Base-by-base conservation (phyloP, 2,888 invertebrate genomes). In the Ephialtes manifestator region DNA sequence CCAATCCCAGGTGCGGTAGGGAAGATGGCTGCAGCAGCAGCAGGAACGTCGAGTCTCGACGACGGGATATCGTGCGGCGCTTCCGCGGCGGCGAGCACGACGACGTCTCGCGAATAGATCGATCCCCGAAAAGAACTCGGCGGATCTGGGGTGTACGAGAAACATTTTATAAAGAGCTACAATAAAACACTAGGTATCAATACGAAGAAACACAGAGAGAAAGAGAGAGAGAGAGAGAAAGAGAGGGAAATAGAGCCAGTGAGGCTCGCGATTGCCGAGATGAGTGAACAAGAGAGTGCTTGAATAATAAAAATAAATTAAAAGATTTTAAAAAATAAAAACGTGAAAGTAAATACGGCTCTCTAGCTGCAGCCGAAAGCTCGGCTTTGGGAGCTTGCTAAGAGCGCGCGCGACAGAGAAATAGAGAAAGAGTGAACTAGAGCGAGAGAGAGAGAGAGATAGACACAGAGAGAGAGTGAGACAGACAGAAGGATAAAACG, bases 51-150 rank as follows among this genome's bases (percentile, higher is more conserved):
- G 87, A 74, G 67, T 78, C 72, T 85, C 75, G 81, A 51, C 58
- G 63, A 75, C 81, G 82, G 80, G 81, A 76, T 86, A 86, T 87
- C 85, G 88, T 86, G 82, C 86, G 87, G 87, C 84, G 83, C 82
- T 86, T 80, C 46, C 87, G 86, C 86, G 86, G 79, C 78, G 70
- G 79, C 85, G 88, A 87, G 81, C 84, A 86, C 86, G 83, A 81
- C 83, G 85, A 63, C 35, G 65, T 83, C 83, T 80, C 83, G 83
- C 76, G 83, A 83, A 83, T 80, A 85, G 87, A 88, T 87, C 87
- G 87, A 88, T 88, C 81, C 74, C 79, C 51, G 39, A 71, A 51
- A 55, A 68, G 46, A 58, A 68, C 24, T 71, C 60, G 39, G n/a
- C 74, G 77, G 46, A 48, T 70, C 53, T 70, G 79, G 39, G 68